A percentile compares a stretch with the other conserved stretches of the same genome.
These are phyloP conservation scores for Natator depressus DNA, from an alignment of 2,113 vertebrate species.

Conservation along the genomic window DNA sequence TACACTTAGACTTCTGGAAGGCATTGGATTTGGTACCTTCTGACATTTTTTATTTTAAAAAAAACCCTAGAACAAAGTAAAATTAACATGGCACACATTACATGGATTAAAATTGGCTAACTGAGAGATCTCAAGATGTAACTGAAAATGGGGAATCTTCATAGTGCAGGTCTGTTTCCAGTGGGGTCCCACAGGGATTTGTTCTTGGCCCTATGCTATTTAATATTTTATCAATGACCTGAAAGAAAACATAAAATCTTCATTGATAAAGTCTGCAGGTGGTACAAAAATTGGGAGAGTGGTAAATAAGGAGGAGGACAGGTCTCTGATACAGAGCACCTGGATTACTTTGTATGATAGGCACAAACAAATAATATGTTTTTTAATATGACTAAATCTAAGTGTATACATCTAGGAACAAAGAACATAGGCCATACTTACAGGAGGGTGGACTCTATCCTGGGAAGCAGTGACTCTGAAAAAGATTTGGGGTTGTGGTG, in stretches of 20 bases:
- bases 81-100: too few species aligned
- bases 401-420: neutral
- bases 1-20: too few species aligned
- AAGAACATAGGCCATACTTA: neutral
- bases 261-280: neutral
- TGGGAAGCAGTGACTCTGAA: too few species aligned
- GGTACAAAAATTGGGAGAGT: neutral
- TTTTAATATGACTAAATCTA: neutral
- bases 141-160: neutral
- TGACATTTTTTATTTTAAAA: too few species aligned
- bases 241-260: neutral
- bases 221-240: neutral
- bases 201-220: neutral
- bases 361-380: neutral
- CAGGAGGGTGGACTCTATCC: too few species aligned
- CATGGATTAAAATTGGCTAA: neutral
- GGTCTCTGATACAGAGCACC: neutral
- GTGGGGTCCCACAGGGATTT: neutral
- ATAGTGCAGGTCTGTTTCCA: neutral
- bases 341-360: neutral
- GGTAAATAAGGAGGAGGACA: neutral
- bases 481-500: too few species aligned
- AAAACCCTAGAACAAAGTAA: too few species aligned
- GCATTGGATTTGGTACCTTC: too few species aligned
- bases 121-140: neutral